Evolutionary conservation across 2,888 invertebrate genomes (phyloP).

Genomic region (Reticulitermes lucifugus): DNA sequence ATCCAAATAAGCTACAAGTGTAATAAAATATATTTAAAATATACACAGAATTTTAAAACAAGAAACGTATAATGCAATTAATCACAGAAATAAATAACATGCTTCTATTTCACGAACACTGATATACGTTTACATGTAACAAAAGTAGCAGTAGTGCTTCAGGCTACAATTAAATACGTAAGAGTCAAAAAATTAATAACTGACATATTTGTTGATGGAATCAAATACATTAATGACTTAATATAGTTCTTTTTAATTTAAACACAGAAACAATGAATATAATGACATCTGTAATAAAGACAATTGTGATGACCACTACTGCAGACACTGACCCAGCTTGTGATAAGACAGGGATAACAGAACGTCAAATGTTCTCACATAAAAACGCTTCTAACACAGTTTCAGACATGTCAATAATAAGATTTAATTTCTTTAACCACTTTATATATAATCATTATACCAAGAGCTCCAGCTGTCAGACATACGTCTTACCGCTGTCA

Average conservation of each 20-base stretch:
- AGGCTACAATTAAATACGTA: background rate
- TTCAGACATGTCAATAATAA: too few relatives aligned
- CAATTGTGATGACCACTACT: background rate
- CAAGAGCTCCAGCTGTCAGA: too few relatives aligned
- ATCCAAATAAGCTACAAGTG: background rate
- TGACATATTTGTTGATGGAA: background rate
- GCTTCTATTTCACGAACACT: background rate
- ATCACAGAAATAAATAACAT: background rate
- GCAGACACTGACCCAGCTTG: background rate
- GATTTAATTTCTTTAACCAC: too few relatives aligned
- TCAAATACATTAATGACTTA: background rate
- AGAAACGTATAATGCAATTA: background rate
- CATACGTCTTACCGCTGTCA: too few relatives aligned
- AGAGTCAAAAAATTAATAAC: background rate
- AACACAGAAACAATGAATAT: background rate
- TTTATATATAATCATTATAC: too few relatives aligned
- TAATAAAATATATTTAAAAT: background rate
- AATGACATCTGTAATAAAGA: too few relatives aligned
- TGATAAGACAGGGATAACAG: background rate
- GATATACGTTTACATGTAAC: background rate
- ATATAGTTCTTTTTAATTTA: background rate
- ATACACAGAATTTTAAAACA: background rate
- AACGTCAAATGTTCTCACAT: background rate
- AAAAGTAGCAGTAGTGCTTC: background rate
- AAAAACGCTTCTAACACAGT: background rate